phyloP scores from a whole-genome alignment of 2,888 invertebrate genomes.

The Neoscelio sp. region DNA sequence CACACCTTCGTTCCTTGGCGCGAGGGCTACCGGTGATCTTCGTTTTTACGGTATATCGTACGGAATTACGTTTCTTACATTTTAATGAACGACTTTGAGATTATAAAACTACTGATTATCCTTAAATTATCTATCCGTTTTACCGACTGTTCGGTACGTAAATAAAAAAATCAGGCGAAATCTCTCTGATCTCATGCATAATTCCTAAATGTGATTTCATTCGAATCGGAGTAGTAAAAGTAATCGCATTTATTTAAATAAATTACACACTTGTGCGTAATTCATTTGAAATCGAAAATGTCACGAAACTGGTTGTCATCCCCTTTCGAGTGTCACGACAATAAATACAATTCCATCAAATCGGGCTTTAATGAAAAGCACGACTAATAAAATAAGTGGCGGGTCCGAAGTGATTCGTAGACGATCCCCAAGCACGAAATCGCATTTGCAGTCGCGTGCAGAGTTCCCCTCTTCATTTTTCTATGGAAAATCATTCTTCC shows the following conservation, averaged over 20 bases:
- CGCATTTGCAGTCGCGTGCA: constrained; percentile 71
- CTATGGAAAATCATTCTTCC: constrained; percentile 50
- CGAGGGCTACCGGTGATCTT: too few species aligned
- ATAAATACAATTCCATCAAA: constrained; percentile 79
- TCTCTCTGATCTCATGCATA: too few species aligned
- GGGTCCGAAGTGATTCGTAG: constrained; percentile 72
- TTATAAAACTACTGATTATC: too few species aligned
- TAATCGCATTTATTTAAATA: constrained; percentile 29
- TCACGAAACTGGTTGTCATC: constrained; percentile 59
- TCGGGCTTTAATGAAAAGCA: constrained; percentile 78
- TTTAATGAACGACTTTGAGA: too few species aligned
- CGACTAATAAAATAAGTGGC: constrained; percentile 79
- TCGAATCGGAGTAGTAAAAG: not conserved
- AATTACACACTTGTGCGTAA: constrained; percentile 35
- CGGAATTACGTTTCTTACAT: too few species aligned
- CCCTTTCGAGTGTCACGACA: constrained; percentile 66
- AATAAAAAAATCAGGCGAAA: too few species aligned
- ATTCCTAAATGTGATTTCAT: too few species aligned
- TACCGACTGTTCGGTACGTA: too few species aligned
- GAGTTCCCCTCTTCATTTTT: constrained; percentile 47
- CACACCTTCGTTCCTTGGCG: too few species aligned
- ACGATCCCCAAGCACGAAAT: constrained; percentile 73
- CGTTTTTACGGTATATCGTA: too few species aligned
- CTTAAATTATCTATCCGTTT: too few species aligned
- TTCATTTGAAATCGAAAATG: constrained; percentile 40